Base-by-base conservation (phyloP, 2,113 vertebrate genomes). In the Sapayoa aenigma region DNA sequence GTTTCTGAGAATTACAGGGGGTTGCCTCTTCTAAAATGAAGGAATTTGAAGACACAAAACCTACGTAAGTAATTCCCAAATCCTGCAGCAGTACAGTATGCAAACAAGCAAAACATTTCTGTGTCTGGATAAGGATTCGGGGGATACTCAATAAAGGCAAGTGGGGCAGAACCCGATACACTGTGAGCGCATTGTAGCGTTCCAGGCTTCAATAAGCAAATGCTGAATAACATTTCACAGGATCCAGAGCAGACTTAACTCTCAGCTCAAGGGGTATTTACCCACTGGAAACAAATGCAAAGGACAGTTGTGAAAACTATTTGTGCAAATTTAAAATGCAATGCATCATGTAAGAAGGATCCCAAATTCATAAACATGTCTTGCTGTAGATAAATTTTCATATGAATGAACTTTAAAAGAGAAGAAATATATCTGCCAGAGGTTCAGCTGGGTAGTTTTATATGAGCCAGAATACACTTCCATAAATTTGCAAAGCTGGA, bases 351-450 rank as follows among this genome's bases (percentile, higher is more conserved):
- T 56, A 71, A 94, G 59, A 94, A 85, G 62, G 68, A 92, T 60
- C 56, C 52, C 47, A 81, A 93, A n/a, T 81, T 59, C 80, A 90
- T 92, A 94, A 90, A 93, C 65, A 84, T 30, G n/a, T 77, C 94
- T 90, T 55, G 60, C 47, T 89, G 56, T 39, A 92, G 59, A 90
- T 75, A 78, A 50, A 73, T 93, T 92, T 93, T 79, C 3, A 3
- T 49, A 87, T 0, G 6, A 87, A 76, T 37, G 17, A 93, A 85
- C 50, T 88, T 93, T 55, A 74, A 79, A 79, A 49, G 85, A 71
- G 49, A 91, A 92, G 47, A 94, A 94, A 90, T 77, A 83, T 7
- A 88, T 90, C 83, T 89, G 86, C 89, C 94, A 96, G 67, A 67
- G 42, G 31, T 84, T 95, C 85, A 93, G 63, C 62, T 73, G 79